Conservation (phyloP, 1,140 invertebrate genomes). For the Ditylenchus dipsaci region DNA sequence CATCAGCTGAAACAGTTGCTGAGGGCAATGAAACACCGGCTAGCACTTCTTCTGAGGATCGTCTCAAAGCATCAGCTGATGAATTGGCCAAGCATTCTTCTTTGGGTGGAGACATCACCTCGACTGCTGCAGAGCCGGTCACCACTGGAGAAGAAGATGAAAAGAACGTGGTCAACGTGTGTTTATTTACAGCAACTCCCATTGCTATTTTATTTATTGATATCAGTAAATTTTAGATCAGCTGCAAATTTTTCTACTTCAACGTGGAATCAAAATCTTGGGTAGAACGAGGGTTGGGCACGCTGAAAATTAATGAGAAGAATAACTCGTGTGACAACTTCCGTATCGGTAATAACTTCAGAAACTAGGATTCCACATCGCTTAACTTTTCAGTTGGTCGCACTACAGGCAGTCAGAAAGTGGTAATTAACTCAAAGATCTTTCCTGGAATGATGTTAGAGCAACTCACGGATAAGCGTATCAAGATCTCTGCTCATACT, state of each 20-base stretch:
- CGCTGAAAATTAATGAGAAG: constrained; percentile 34
- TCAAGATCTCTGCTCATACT: constrained; percentile 37
- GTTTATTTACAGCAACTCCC: constrained; percentile 10
- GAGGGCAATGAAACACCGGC: not conserved
- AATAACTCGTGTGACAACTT: constrained; percentile 16
- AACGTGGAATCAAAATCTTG: constrained; percentile 37
- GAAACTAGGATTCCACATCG: too few relatives aligned
- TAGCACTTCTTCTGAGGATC: not conserved
- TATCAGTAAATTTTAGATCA: constrained; percentile 23
- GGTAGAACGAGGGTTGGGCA: constrained; percentile 40
- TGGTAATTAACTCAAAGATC: constrained; percentile 42
- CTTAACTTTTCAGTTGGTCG: constrained; percentile 37
- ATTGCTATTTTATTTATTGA: not conserved
- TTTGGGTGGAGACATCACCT: not conserved
- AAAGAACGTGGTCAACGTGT: constrained; percentile 32
- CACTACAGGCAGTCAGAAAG: constrained; percentile 41
- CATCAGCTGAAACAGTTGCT: not conserved
- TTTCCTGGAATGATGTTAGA: constrained; percentile 46
- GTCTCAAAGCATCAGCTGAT: constrained; percentile 14
- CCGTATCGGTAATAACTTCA: constrained; percentile 30
- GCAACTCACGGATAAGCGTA: constrained; percentile 39
- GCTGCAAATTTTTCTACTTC: constrained; percentile 40
- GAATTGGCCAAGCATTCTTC: constrained; percentile 6
- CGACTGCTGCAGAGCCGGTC: constrained; percentile 14
- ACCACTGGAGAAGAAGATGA: constrained; percentile 39